Percentiles rank a stretch among this genome's conserved stretches.
phyloP scores from a whole-genome alignment of 1,140 invertebrate species.

The Drosophila eugracilis region DNA sequence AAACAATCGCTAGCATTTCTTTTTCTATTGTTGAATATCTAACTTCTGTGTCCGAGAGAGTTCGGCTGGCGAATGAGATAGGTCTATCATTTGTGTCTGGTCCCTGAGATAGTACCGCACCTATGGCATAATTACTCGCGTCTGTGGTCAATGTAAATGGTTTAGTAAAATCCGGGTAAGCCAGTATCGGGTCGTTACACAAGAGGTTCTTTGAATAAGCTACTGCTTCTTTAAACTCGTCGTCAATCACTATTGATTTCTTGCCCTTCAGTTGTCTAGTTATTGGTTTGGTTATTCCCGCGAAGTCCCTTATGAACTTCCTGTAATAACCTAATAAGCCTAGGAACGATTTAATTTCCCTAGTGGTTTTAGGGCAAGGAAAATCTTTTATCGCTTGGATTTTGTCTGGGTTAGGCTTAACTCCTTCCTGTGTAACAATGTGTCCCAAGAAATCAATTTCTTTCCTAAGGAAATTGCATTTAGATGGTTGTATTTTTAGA shows the following conservation, averaged over 20 bases:
- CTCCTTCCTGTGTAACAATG: constrained; percentile 11
- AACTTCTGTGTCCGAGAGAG: constrained; percentile 12
- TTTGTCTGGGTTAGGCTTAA: constrained; percentile 13
- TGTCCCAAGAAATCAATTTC: constrained; percentile 13
- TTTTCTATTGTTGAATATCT: no score
- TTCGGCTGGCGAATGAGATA: constrained; percentile 8
- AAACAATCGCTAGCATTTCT: no score
- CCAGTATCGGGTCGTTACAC: constrained; percentile 3
- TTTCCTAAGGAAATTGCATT: constrained; percentile 9
- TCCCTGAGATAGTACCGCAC: constrained; percentile 8
- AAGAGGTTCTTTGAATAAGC: constrained; percentile 7
- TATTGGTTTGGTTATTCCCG: constrained; percentile 27
- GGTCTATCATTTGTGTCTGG: constrained; percentile 6
- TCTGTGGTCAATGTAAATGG: no score
- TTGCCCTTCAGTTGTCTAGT: no score
- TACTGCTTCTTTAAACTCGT: constrained; percentile 12
- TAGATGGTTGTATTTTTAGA: constrained; percentile 21
- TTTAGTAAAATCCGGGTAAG: constrained; percentile 6
- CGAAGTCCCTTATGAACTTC: constrained; percentile 21
- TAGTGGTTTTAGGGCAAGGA: constrained; percentile 13
- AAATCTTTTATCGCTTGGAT: constrained; percentile 15
- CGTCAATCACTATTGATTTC: constrained; percentile 10
- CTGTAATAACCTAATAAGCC: no score
- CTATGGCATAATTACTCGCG: constrained; percentile 3
- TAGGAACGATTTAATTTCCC: constrained; percentile 20